These are phyloP conservation scores for Mantis religiosa DNA, from an alignment of 2,888 invertebrate species.

Conservation along the genomic window DNA sequence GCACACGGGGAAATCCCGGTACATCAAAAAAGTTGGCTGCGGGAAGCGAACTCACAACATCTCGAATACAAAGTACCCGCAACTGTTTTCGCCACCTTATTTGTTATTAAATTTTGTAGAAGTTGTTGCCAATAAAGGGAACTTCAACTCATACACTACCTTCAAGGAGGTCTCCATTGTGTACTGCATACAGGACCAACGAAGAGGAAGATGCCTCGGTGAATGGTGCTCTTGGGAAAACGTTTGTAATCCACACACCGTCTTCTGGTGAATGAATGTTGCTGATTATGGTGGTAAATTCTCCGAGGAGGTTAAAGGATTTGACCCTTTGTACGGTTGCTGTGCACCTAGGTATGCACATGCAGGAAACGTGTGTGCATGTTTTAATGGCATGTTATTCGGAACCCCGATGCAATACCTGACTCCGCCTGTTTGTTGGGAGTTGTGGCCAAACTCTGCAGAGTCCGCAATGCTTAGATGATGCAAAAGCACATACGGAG, in stretches of 20 bases:
- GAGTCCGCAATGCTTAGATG: background rate
- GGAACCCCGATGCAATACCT: background rate
- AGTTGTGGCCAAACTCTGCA: background rate
- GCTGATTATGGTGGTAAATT: background rate
- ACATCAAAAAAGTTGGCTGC: too few relatives aligned
- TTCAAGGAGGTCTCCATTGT: background rate
- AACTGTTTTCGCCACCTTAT: too few relatives aligned
- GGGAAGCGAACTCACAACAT: too few relatives aligned
- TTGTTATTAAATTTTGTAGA: too few relatives aligned
- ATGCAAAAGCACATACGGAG: background rate
- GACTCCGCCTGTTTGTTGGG: background rate
- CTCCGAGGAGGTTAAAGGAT: background rate
- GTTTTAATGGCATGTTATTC: background rate
- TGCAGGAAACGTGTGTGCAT: background rate
- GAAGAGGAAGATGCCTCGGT: background rate
- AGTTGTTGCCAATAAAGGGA: too few relatives aligned
- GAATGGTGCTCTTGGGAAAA: background rate
- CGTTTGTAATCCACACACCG: background rate
- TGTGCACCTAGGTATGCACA: background rate
- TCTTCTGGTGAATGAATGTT: background rate
- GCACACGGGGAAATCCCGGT: too few relatives aligned
- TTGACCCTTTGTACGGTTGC: background rate
- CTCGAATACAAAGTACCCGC: too few relatives aligned
- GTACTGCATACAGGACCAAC: background rate
- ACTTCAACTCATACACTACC: too few relatives aligned